Base-by-base conservation (phyloP, 2,797 vertebrate species). In the Gallinago solitaria region DNA sequence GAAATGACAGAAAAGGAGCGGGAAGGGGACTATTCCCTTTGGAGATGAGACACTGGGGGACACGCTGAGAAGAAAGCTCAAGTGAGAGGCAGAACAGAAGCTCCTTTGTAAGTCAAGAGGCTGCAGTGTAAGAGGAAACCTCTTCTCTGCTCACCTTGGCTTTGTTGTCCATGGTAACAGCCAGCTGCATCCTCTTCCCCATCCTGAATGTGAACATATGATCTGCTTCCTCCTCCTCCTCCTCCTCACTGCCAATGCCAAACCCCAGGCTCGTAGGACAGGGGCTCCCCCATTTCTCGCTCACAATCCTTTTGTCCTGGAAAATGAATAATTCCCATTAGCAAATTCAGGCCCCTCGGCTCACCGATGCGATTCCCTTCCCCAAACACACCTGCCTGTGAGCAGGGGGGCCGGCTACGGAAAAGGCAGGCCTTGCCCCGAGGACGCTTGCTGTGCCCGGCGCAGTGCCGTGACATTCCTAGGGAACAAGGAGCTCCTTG, bases 301-400 rank as follows among this genome's bases (percentile, higher is more conserved):
- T 99, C 96, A 99, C 98, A 64, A 99, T 97, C 13, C 99, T 98
- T 95, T 98, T 98, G 83, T 99, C 99, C 99, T 99, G 97, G 60
- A 94, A 96, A 97, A 79, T 0, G 0, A 94, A 90, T 16, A 14
- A 39, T 16, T 51, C 28, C 47, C 0, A 9, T 95, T 45, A 94
- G 88, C 48, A 82, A 81, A 63, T 9, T 16, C 65, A 50, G 20
- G 41, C 32, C 33, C 57, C 68, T 43, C 3, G 5, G 74, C 41
- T 68, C 20, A 15, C 7, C 5, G 5, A 2, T 39, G 65, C 1
- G 5, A 70, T 28, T 70, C 90, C 86, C 85, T 81, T 95, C 94
- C 94, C 95, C 94, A 92, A 51, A 91, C 81, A 94, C 86, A 87
- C 90, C 90, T 96, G 95, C 87, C 61, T 59, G 5, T 4, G 19